Base-by-base conservation (phyloP, 2,888 invertebrate species). In the Plemyria rubiginata region DNA sequence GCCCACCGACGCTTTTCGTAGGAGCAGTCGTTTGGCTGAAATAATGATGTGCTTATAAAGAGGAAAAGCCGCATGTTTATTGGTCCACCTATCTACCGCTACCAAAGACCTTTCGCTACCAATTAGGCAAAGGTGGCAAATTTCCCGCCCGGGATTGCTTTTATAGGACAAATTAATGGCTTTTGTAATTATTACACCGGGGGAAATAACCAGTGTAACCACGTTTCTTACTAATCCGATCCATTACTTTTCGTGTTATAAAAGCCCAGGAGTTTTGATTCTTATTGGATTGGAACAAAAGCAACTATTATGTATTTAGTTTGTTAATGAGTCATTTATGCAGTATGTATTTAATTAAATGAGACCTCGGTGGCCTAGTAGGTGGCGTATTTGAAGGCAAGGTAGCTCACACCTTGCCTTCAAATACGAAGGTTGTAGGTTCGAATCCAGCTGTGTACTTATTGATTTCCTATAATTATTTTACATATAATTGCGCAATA, bases 121-220 rank as follows among this genome's bases (percentile, higher is more conserved):
- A 59, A 62, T 64, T 60, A 52, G 29, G 55, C 60, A n/a, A 29
- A 54, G 67, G 60, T 62, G 59, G 55, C 54, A 53, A 54, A 62
- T 64, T 57, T 51, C 32, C 55, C 49, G 46, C 13, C 55, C 13
- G 59, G 45, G 55, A 65, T 63, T 62, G 49, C 63, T 28, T 64
- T 66, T 59, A 61, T 61, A 60, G 63, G 63, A 62, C 62, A 51
- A 65, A 58, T 63, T 68, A 65, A 70, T 62, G 53, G 54, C 60
- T 62, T 61, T 62, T 16, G 49, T 66, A 57, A 68, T 66, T 48
- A 48, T 48, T 57, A 63, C 61, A 54, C 51, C 40, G 22, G 59
- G 52, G 58, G 54, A 64, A 60, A 60, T 60, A 55, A 36, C 59
- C 48, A 58, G 45, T 56, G 41, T 53, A 53, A 54, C 53, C 60